Evolutionary conservation across 2,113 vertebrate species (phyloP), one percentile per base, ranked within the genome.

Genomic region (Etheostoma spectabile): DNA sequence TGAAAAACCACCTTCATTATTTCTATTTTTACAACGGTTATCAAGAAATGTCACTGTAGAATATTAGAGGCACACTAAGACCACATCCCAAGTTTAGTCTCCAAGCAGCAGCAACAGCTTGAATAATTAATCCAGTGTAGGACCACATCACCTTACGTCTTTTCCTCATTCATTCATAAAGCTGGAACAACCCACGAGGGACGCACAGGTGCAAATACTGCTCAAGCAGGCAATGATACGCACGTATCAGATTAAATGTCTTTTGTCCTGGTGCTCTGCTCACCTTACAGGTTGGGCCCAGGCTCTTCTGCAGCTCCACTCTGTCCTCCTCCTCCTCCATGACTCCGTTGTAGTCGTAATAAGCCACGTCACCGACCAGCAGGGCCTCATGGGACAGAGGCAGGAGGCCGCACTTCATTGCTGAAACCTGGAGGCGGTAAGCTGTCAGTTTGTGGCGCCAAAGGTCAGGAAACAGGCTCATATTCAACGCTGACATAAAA

Each of bases 271-370:
- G 19, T 7, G 64, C n/a, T 18, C 1, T 27, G 56, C 79, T 92
- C 70, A 99, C 98, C 96, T 98, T 99, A 93, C 97, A 98, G 55
- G 98, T 98, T 19, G 98, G 98, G 6, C 98, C 98, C 1, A 99
- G 95, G 84, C 95, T 96, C 92, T 99, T 99, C 94, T 99, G 98
- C 69, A 99, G 94, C 91, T 96, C 97, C 53, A 99, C 96, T 33
- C 98, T 89, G 71, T 99, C 98, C 0, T 95, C 95, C 91, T 98
- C 97, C 0, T 96, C 96, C 79, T 98, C 97, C 96, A 98, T 97
- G 69, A 96, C 94, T 0, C 98, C 98, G 0, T 95, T 97, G 89
- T 97, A 99, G 67, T 99, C 97, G 0, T 95, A 98, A 82, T 98
- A 99, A 19, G 97, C 96, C 48, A 97, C 94, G 0, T 99, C 97